Evolutionary conservation across 2,888 invertebrate genomes (phyloP).

Genomic region (Acanthosepion esculentum): DNA sequence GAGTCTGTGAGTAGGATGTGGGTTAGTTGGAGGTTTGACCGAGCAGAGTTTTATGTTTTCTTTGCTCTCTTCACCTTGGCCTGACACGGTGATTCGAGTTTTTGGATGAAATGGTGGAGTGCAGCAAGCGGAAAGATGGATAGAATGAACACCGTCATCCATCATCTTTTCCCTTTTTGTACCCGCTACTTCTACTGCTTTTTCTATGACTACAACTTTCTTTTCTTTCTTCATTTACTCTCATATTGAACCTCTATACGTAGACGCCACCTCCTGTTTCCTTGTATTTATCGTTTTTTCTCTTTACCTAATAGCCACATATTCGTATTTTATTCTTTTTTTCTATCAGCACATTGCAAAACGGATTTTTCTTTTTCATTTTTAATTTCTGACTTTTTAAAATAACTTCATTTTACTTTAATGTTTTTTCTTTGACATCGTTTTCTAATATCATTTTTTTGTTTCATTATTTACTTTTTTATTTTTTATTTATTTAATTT

Average conservation of each 20-base stretch:
- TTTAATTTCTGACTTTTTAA: background rate
- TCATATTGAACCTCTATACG: background rate
- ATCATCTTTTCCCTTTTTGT: background rate
- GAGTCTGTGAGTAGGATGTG: background rate
- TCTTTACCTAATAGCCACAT: background rate
- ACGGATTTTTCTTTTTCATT: background rate
- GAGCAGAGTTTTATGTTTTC: slow-evolving; percentile 21
- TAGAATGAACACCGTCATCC: background rate
- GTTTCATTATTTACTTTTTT: background rate
- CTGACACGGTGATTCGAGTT: slow-evolving; percentile 14
- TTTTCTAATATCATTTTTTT: no score
- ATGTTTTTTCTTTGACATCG: no score
- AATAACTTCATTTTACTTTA: no score
- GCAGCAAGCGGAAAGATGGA: slow-evolving; percentile 33
- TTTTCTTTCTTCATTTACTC: background rate
- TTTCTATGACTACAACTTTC: background rate
- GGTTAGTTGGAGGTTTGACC: background rate
- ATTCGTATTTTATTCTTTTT: background rate
- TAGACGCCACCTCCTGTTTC: background rate
- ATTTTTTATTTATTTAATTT: background rate
- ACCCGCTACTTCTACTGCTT: background rate
- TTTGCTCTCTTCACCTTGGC: slow-evolving; percentile 33
- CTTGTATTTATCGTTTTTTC: background rate
- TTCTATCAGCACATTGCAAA: no score
- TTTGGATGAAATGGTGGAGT: slow-evolving; percentile 33